These are phyloP conservation scores for Eulemur rubriventer DNA, from an alignment of 2,797 vertebrate species.

Conservation along the genomic window DNA sequence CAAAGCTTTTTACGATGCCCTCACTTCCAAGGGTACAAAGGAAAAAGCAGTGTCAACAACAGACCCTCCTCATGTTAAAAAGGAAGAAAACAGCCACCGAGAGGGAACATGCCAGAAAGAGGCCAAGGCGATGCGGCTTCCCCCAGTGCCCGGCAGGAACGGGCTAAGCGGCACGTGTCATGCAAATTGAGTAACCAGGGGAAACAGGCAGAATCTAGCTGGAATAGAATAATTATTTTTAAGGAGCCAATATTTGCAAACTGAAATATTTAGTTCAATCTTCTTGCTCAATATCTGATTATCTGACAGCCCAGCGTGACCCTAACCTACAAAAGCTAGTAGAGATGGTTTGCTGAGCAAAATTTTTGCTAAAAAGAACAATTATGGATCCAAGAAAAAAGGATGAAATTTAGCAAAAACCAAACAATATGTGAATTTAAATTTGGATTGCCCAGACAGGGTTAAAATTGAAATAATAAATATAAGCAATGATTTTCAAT, in stretches of 20 bases:
- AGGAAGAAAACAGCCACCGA: conserved; percentile 57
- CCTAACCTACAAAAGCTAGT: neutral
- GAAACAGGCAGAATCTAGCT: conserved; percentile 63
- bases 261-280: neutral
- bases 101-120: conserved; percentile 73
- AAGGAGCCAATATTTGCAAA: conserved; percentile 46
- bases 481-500: conserved; percentile 68
- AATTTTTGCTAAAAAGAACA: conserved; percentile 11
- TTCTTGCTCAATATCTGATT: neutral
- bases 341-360: neutral
- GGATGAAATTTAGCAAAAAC: neutral
- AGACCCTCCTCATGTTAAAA: conserved; percentile 59
- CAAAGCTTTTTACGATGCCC: conserved; percentile 3
- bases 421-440: conserved; percentile 30
- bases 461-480: neutral
- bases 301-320: neutral
- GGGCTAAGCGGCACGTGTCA: conserved; percentile 73
- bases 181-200: conserved; percentile 62
- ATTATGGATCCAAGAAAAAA: conserved; percentile 38
- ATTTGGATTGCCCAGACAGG: conserved; percentile 43
- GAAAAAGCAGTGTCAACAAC: conserved; percentile 42
- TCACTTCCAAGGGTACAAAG: neutral
- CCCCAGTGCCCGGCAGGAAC: conserved; percentile 31
- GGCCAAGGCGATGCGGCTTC: conserved; percentile 51
- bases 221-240: neutral